Evolutionary conservation across 2,113 vertebrate genomes (phyloP).

Genomic region (Struthio camelus): DNA sequence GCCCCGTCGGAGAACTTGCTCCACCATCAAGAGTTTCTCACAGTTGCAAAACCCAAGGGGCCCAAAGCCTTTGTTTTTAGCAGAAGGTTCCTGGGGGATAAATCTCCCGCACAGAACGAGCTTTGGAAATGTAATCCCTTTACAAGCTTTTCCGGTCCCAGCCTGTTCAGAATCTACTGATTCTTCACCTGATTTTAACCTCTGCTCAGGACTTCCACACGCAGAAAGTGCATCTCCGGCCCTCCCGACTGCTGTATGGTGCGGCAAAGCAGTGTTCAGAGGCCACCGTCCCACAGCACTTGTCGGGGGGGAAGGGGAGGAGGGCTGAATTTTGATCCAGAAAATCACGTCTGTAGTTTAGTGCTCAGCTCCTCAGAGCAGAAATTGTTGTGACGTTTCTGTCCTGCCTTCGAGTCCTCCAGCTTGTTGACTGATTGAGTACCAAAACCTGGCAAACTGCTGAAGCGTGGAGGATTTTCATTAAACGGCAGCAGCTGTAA

Average conservation of each 20-base stretch:
- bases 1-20: background rate
- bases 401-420: background rate
- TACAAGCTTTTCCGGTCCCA: background rate
- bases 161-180: background rate
- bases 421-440: background rate
- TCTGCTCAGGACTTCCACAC: background rate
- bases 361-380: background rate
- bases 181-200: background rate
- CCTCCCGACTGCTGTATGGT: no score
- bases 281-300: background rate
- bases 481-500: no score
- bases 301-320: no score
- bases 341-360: background rate
- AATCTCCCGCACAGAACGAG: background rate
- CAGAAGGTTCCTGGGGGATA: background rate
- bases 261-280: background rate
- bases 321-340: background rate
- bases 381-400: background rate
- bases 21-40: background rate
- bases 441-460: background rate
- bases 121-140: background rate
- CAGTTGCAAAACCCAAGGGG: no score
- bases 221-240: background rate
- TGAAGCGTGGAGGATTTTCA: background rate
- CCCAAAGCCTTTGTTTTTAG: background rate